Conservation (phyloP, 2,113 vertebrate genomes). For the Sorex fumeus region DNA sequence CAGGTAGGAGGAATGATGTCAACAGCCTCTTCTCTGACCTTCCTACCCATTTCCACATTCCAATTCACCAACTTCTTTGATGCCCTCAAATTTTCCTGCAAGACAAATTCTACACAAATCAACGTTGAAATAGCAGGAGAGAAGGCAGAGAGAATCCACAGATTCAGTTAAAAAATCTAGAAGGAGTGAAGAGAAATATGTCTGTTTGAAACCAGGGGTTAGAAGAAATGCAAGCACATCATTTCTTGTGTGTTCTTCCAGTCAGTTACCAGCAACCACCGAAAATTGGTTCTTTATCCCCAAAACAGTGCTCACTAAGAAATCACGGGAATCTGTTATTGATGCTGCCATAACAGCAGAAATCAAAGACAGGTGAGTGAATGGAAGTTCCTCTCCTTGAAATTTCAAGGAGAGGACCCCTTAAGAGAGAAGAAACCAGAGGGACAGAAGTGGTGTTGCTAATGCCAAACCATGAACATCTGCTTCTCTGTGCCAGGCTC, state of each 20-base stretch:
- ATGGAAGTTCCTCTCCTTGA: slow-evolving; percentile 42
- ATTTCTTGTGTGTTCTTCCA: slow-evolving; percentile 8
- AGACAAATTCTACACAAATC: slow-evolving; percentile 77
- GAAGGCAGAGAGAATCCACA: slow-evolving; percentile 43
- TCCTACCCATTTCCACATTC: slow-evolving; percentile 46
- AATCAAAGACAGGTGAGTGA: neutral
- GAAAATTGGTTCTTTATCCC: neutral
- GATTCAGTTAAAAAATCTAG: slow-evolving; percentile 56
- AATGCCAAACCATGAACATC: neutral
- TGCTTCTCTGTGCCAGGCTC: neutral
- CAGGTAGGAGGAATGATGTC: neutral
- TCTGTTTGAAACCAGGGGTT: slow-evolving; percentile 45
- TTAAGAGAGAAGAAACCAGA: too few relatives aligned
- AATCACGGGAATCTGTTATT: neutral
- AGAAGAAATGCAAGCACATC: neutral
- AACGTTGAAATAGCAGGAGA: slow-evolving; percentile 78
- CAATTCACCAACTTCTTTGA: slow-evolving; percentile 39
- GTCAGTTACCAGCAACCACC: neutral
- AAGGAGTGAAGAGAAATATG: slow-evolving; percentile 59
- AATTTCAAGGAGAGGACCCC: neutral
- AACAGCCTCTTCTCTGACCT: neutral
- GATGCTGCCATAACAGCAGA: neutral
- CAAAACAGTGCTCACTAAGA: neutral
- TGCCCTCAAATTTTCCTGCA: slow-evolving; percentile 67
- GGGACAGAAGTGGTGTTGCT: neutral